Evolutionary conservation across 2,113 vertebrate species (phyloP), one percentile per base, ranked within the genome.

Genomic region (Danionella cerebrum): DNA sequence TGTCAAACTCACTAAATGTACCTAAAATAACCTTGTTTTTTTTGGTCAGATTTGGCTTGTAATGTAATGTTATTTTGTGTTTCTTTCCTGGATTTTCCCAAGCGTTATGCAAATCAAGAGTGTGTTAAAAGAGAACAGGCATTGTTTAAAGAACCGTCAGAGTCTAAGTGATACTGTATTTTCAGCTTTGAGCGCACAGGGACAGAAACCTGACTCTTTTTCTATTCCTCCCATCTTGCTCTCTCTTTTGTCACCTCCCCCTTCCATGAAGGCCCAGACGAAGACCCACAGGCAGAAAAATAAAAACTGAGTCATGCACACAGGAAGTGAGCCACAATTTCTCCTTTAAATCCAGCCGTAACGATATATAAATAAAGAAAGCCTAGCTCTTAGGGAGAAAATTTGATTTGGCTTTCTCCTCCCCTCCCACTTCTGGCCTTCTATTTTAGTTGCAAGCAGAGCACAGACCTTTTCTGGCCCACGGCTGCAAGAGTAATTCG

Each of bases 151-250:
- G 14, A 7, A 53, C 39, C 13, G 25, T 36, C 42, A 4, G 19
- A 53, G 11, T 16, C 12, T 3, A 51, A n/a, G 42, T n/a, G 25
- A 64, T 52, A 24, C 36, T 60, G n/a, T 27, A 38, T 66, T 44
- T 57, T 64, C 48, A 50, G 36, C 58, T 67, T 31, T 22, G 7
- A 48, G 44, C 47, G 47, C 19, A 47, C 16, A 51, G n/a, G 33
- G 31, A 41, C 19, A n/a, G 70, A 68, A 71, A 73, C 65, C 41
- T n/a, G 59, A 76, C 59, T 71, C 73, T 59, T 24, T 39, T 59
- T 57, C 60, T 42, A 24, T 50, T 19, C 51, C 22, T 48, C 22
- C 11, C 22, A 4, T 53, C 16, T 10, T 48, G 64, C 51, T 44
- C 47, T 57, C 35, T 21, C 65, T 48, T 67, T 44, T 44, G 39